phyloP scores from a whole-genome alignment of 2,113 vertebrate species.

The Serilophus lunatus region DNA sequence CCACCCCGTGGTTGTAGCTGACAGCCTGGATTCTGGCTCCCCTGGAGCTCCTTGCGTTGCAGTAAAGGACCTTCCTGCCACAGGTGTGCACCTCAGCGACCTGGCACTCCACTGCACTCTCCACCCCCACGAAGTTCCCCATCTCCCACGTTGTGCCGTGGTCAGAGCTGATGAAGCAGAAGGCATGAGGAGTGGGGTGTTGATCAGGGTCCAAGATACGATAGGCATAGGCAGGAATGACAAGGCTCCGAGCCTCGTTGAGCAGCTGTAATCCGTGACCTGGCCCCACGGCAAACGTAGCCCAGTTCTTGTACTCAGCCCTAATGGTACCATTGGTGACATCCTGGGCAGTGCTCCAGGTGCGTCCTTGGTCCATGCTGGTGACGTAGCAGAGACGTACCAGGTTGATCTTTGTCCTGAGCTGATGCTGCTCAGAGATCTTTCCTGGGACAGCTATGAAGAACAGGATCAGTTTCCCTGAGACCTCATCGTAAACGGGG shows the following conservation, averaged over 20 bases:
- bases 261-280: conserved; percentile 86
- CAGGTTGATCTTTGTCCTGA: conserved; percentile 79
- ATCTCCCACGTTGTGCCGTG: conserved; percentile 75
- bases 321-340: conserved; percentile 76
- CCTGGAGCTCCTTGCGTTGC: conserved; percentile 77
- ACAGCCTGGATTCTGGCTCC: conserved; percentile 81
- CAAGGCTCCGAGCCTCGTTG: conserved; percentile 61
- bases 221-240: conserved; percentile 88
- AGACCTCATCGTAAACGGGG: conserved; percentile 62
- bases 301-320: conserved; percentile 72
- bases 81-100: conserved; percentile 78
- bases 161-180: conserved; percentile 85
- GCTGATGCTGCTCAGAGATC: conserved; percentile 82
- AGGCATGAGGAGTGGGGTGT: conserved; percentile 59
- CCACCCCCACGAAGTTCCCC: conserved; percentile 60
- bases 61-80: conserved; percentile 76
- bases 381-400: conserved; percentile 82
- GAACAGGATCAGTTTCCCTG: conserved; percentile 79
- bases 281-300: conserved; percentile 87
- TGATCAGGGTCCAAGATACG: background rate
- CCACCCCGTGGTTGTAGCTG: conserved; percentile 73
- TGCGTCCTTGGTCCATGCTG: conserved; percentile 78
- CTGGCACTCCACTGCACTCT: conserved; percentile 77
- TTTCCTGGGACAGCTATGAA: conserved; percentile 84
- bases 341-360: conserved; percentile 80